These are phyloP conservation scores for Patella caerulea DNA, from an alignment of 2,888 invertebrate species.

Conservation along the genomic window DNA sequence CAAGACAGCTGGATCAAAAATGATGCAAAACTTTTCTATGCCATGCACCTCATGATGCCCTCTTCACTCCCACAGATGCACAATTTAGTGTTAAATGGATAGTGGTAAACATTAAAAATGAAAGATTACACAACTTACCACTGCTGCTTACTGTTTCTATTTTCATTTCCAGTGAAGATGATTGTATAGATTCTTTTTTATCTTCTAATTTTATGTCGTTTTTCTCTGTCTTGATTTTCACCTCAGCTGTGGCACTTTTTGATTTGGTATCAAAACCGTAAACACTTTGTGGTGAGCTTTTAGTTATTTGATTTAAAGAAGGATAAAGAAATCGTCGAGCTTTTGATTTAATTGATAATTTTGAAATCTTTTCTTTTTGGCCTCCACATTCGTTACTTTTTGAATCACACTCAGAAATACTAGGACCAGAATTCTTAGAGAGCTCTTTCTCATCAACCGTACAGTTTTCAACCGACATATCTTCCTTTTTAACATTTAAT, in stretches of 20 bases:
- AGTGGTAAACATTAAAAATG: no score
- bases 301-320: conserved; percentile 41
- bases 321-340: conserved; percentile 50
- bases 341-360: conserved; percentile 16
- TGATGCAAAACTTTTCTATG: no score
- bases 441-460: no score
- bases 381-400: not conserved
- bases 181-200: not conserved
- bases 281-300: conserved; percentile 40
- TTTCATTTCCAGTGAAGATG: not conserved
- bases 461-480: not conserved
- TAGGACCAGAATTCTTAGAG: no score
- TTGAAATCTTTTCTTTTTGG: not conserved
- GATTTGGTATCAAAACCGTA: conserved; percentile 34
- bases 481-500: not conserved
- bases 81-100: no score
- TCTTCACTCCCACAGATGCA: no score
- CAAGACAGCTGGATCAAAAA: no score
- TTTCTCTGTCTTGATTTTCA: conserved; percentile 13
- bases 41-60: no score
- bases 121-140: no score
- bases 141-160: no score
- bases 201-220: not conserved
- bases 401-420: not conserved
- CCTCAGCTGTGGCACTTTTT: conserved; percentile 14